These are phyloP conservation scores for Ophioninae sp. DNA, from an alignment of 2,888 invertebrate species.

Conservation along the genomic window DNA sequence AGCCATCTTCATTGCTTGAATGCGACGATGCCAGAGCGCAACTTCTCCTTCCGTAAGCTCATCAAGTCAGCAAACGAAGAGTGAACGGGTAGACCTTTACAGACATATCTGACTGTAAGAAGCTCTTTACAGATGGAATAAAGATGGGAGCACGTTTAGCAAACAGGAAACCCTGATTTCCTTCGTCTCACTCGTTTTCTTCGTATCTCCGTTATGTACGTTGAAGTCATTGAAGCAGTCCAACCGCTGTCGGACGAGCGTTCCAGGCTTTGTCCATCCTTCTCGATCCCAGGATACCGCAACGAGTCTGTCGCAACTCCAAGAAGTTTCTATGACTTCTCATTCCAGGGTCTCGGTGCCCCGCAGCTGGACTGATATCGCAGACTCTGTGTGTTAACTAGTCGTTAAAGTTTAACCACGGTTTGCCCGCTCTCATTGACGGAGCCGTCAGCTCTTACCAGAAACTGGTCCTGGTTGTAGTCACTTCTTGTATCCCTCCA, in stretches of 20 bases:
- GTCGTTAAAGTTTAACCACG: slow-evolving; percentile 75
- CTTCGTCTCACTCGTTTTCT: slow-evolving; percentile 47
- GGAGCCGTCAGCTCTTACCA: slow-evolving; percentile 58
- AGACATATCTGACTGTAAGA: slow-evolving; percentile 39
- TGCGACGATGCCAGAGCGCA: slow-evolving; percentile 37
- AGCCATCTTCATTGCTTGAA: slow-evolving; percentile 57
- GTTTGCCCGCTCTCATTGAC: slow-evolving; percentile 70
- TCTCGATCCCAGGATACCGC: background rate
- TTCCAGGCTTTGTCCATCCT: slow-evolving; percentile 48
- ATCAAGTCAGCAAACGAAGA: slow-evolving; percentile 45
- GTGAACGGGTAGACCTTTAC: slow-evolving; percentile 32
- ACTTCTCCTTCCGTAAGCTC: slow-evolving; percentile 48
- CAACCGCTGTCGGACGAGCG: slow-evolving; percentile 11
- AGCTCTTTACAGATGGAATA: slow-evolving; percentile 78
- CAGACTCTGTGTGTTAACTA: slow-evolving; percentile 72
- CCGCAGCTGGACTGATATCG: slow-evolving; percentile 71
- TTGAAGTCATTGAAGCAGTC: background rate
- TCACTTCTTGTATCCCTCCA: slow-evolving; percentile 23
- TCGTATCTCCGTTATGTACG: slow-evolving; percentile 38
- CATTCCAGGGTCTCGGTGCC: slow-evolving; percentile 65
- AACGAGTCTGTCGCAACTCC: slow-evolving; percentile 22
- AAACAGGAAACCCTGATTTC: slow-evolving; percentile 68
- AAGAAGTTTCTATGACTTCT: slow-evolving; percentile 72
- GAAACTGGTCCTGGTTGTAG: slow-evolving; percentile 56
- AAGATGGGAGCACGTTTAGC: slow-evolving; percentile 74